phyloP scores from a whole-genome alignment of 1,140 invertebrate genomes.

The Oedothorax gibbosus region DNA sequence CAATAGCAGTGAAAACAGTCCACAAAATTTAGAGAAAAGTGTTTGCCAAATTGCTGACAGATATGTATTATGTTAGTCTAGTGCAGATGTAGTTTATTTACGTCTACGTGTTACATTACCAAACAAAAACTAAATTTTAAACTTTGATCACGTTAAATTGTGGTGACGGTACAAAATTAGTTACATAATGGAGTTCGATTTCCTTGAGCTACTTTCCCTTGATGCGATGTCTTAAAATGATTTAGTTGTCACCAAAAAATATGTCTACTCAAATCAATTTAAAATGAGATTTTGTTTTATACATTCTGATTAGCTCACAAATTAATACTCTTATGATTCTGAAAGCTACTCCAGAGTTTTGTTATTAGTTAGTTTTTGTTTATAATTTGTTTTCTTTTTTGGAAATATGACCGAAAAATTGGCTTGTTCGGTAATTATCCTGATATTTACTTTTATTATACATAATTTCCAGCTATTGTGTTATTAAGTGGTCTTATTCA shows the following conservation, averaged over 20 bases:
- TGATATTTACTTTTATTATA: background rate
- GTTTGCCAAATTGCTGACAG: conserved; percentile 6
- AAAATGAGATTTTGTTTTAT: too few relatives aligned
- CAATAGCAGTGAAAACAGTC: conserved; percentile 6
- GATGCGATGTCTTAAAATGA: too few relatives aligned
- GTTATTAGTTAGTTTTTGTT: background rate
- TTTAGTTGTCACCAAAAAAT: too few relatives aligned
- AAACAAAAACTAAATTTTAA: too few relatives aligned
- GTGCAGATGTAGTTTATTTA: conserved; percentile 25
- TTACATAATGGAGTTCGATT: too few relatives aligned
- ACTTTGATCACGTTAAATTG: too few relatives aligned
- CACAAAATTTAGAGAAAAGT: background rate
- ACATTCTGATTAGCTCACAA: too few relatives aligned
- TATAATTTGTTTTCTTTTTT: conserved; percentile 3
- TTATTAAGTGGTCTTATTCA: background rate
- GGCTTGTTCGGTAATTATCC: conserved; percentile 35
- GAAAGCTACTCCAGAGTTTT: background rate
- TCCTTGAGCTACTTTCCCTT: too few relatives aligned
- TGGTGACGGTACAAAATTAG: too few relatives aligned
- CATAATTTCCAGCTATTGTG: background rate
- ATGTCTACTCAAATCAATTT: too few relatives aligned
- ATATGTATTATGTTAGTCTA: conserved; percentile 20
- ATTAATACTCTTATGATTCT: too few relatives aligned
- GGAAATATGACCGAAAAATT: conserved; percentile 44
- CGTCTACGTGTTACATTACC: conserved; percentile 13